Percentiles rank a stretch among this genome's conserved stretches.
Conservation (phyloP, 2,113 vertebrate genomes). For the Ciconia maguari region DNA sequence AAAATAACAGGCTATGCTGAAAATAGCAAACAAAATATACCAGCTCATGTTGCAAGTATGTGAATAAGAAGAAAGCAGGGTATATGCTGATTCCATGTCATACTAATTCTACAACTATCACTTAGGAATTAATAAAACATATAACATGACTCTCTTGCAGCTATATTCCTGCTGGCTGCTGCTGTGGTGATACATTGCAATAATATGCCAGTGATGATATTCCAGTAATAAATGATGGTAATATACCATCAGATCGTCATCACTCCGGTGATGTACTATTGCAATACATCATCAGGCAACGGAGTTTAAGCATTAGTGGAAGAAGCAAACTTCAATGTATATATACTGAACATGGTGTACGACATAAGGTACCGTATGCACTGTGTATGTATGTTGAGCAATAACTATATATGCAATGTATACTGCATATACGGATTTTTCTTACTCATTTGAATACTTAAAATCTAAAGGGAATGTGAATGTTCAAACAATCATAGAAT, state of each 20-base stretch:
- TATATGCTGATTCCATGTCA: not conserved
- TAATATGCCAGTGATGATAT: conserved; percentile 67
- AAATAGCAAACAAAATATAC: not conserved
- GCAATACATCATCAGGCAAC: conserved; percentile 46
- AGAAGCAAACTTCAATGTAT: conserved; percentile 1
- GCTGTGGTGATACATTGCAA: conserved; percentile 59
- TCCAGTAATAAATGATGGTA: conserved; percentile 62
- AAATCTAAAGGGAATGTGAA: not conserved
- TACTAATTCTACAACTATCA: not conserved
- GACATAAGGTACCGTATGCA: not conserved
- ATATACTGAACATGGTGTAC: not conserved
- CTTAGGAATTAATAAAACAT: conserved; percentile 48
- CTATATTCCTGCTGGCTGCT: conserved; percentile 46
- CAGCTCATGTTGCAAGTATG: not conserved
- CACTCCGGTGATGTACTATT: not conserved
- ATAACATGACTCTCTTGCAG: not conserved
- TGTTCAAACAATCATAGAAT: not conserved
- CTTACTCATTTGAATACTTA: not conserved
- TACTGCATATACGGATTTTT: not conserved
- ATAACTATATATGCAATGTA: not conserved
- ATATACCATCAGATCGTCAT: conserved; percentile 54
- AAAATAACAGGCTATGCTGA: not conserved
- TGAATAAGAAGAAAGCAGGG: not conserved
- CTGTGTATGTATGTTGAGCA: not conserved
- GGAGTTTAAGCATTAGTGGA: conserved; percentile 17